Conservation (phyloP, 2,113 vertebrate species). For the Oncorhynchus clarkii region DNA sequence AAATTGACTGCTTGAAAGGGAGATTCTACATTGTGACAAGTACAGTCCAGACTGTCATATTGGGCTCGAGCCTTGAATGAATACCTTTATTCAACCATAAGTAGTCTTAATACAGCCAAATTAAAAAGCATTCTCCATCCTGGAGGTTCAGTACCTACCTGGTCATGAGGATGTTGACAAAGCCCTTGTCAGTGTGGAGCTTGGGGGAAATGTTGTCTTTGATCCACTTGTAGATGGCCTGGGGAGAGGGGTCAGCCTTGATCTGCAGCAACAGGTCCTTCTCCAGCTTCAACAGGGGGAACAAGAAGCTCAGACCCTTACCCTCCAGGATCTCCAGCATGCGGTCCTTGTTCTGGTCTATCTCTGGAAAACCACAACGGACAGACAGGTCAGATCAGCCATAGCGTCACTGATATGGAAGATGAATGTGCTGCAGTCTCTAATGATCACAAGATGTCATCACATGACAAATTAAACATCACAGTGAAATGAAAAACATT, state of each 20-base stretch:
- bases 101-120: too few species aligned
- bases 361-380: conserved; percentile 73
- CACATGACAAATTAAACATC: too few species aligned
- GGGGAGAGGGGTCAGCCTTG: conserved; percentile 93
- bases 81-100: too few species aligned
- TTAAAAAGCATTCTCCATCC: neutral
- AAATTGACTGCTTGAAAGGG: too few species aligned
- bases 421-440: neutral
- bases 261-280: conserved; percentile 98
- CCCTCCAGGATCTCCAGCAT: conserved; percentile 99
- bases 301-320: conserved; percentile 96
- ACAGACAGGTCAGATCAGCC: neutral
- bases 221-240: conserved; percentile 99
- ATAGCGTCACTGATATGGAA: neutral
- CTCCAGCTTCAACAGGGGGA: conserved; percentile 97
- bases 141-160: conserved; percentile 72
- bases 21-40: too few species aligned
- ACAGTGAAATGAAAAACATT: too few species aligned
- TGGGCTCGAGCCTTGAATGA: too few species aligned
- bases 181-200: conserved; percentile 98
- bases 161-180: conserved; percentile 99
- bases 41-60: too few species aligned
- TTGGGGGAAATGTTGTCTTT: conserved; percentile 99
- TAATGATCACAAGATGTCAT: too few species aligned
- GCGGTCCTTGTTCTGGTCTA: conserved; percentile 98